Conservation (phyloP, 2,113 vertebrate genomes). For the Melanocharis versteri region DNA sequence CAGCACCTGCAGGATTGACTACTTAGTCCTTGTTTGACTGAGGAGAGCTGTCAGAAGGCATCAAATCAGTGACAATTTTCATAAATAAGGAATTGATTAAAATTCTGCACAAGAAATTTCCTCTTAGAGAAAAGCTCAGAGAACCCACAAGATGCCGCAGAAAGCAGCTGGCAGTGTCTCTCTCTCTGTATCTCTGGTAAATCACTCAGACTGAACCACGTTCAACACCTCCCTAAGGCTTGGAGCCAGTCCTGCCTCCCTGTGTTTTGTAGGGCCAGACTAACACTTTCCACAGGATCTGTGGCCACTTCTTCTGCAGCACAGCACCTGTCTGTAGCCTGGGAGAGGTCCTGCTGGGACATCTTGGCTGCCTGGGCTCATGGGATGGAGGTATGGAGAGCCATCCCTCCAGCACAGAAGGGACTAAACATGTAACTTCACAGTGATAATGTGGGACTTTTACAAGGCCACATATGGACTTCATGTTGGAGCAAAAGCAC, state of each 20-base stretch:
- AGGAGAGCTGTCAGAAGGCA: neutral
- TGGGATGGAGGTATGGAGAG: accelerated
- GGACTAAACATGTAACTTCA: neutral
- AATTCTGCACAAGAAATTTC: neutral
- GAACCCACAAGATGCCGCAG: neutral
- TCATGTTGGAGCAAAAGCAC: neutral
- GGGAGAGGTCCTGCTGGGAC: neutral
- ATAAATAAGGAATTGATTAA: neutral
- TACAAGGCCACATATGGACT: neutral
- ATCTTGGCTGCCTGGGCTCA: neutral
- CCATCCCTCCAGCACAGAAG: neutral
- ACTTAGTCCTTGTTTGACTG: neutral
- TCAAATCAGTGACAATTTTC: neutral
- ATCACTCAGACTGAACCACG: neutral
- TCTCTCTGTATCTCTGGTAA: neutral
- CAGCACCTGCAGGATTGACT: neutral
- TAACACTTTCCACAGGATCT: neutral
- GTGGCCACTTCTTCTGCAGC: neutral
- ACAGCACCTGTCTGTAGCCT: neutral
- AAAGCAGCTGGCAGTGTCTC: neutral
- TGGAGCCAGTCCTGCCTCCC: neutral
- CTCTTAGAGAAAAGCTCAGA: neutral
- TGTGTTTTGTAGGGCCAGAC: neutral
- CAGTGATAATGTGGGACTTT: neutral
- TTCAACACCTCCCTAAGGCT: neutral